phyloP scores from a whole-genome alignment of 2,797 vertebrate genomes.

The Thunnus albacares region DNA sequence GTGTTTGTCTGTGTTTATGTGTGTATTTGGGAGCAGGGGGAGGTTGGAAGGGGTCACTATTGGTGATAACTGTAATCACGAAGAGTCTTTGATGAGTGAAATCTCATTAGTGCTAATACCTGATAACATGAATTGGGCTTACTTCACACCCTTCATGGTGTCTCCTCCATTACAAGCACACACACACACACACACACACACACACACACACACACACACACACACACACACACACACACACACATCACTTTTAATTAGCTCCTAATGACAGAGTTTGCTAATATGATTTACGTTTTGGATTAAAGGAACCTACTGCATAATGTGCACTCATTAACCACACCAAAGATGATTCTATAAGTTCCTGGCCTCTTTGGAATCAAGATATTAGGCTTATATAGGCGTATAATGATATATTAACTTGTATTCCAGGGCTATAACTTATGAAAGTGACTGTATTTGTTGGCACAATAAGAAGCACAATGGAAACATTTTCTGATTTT shows the following conservation, averaged over 20 bases:
- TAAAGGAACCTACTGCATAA: slow-evolving; percentile 15
- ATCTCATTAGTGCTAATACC: slow-evolving; percentile 80
- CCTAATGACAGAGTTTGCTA: slow-evolving; percentile 19
- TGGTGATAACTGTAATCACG: slow-evolving; percentile 72
- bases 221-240: not conserved
- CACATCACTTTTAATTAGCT: slow-evolving; percentile 17
- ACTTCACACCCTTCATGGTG: slow-evolving; percentile 56
- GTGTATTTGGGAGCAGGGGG: slow-evolving; percentile 1
- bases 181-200: not conserved
- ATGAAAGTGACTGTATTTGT: not conserved
- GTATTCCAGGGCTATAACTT: not conserved
- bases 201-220: not conserved
- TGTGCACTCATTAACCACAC: slow-evolving; percentile 12
- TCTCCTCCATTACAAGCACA: slow-evolving; percentile 32
- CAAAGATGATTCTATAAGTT: slow-evolving; percentile 17
- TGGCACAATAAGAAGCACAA: too few species aligned
- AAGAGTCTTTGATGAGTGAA: slow-evolving; percentile 69
- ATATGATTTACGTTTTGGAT: slow-evolving; percentile 27
- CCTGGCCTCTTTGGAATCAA: slow-evolving; percentile 7
- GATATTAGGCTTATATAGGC: not conserved
- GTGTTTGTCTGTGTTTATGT: slow-evolving; percentile 17
- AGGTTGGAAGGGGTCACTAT: slow-evolving; percentile 46
- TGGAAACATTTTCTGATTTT: too few species aligned
- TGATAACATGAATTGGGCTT: slow-evolving; percentile 69
- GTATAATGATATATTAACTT: slow-evolving; percentile 1